Evolutionary conservation across 2,113 vertebrate species (phyloP).

Genomic region (Struthidea cinerea): DNA sequence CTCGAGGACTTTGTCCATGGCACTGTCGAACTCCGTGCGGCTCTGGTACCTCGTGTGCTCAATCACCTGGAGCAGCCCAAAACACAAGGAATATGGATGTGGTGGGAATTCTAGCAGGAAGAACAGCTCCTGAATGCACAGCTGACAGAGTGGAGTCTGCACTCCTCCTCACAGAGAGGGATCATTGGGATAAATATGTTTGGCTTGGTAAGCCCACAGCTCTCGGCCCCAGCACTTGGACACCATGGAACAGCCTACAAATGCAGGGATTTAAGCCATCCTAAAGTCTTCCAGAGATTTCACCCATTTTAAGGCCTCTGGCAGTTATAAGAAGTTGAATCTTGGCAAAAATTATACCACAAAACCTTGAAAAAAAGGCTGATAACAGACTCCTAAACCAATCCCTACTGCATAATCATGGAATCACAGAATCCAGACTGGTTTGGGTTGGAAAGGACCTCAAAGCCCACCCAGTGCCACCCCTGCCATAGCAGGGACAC

Average conservation of each 20-base stretch:
- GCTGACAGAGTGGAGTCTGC: neutral
- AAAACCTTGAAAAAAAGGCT: neutral
- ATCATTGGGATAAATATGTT: neutral
- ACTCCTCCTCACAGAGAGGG: neutral
- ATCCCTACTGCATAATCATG: neutral
- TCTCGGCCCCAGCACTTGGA: neutral
- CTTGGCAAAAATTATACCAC: neutral
- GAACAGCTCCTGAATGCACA: neutral
- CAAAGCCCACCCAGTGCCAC: fast-evolving
- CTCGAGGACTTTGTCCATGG: conserved; percentile 82
- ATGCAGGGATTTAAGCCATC: neutral
- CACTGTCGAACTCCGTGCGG: conserved; percentile 83
- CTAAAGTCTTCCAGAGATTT: neutral
- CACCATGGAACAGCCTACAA: neutral
- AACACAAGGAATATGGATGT: neutral
- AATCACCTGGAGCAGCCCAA: conserved; percentile 75
- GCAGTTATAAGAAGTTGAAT: neutral
- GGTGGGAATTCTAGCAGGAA: neutral
- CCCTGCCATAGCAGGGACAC: neutral
- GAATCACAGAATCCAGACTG: neutral
- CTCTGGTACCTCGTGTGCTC: neutral
- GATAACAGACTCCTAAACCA: neutral
- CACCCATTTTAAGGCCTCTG: neutral
- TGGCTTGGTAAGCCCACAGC: neutral
- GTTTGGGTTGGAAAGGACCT: fast-evolving